Evolutionary conservation across 1,140 invertebrate genomes (phyloP), one percentile per base, ranked within the genome.

Genomic region (Cataglyphis hispanica): DNA sequence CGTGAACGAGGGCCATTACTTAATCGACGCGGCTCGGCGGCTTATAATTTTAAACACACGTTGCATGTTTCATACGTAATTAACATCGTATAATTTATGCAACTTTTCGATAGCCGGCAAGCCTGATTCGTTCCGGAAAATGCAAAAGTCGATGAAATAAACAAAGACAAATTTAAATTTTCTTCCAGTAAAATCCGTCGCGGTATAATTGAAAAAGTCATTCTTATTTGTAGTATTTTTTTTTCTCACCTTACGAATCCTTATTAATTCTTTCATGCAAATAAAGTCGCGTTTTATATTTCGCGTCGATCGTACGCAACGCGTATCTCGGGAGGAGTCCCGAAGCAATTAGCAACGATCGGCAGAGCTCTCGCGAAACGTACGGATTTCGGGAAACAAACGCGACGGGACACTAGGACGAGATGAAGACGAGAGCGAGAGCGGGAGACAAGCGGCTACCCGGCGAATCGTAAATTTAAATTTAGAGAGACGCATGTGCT

Each of bases 381-480:
- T 22, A 3, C 19, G 61, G 84, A 46, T 80, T 77, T 86, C 66
- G 84, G 63, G 58, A 83, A 86, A 74, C 86, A 85, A 85, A 83
- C 80, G 31, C 56, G 81, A 58, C 60, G 72, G 43, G 53, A 11
- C 74, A 56, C 56, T 56, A 69, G 77, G 64, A 40, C 43, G 69
- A 86, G 76, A 91, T 90, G 87, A 91, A 90, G 90, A 90, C 81
- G 86, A 74, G 58, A 63, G 74, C 83, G 40, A 64, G 50, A 27
- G 61, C 63, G 76, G 53, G 87, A 87, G 86, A 87, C 88, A 89
- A 78, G 70, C 80, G 83, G 77, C 72, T 75, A 66, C 70, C 76
- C 64, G 86, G 61, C 69, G 86, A 89, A 90, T 91, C 89, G 91
- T 91, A 92, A 92, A 92, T 92, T 91, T 92, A 91, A 92, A 92